Evolutionary conservation across 2,797 vertebrate species (phyloP).

Genomic region (Anguilla anguilla): DNA sequence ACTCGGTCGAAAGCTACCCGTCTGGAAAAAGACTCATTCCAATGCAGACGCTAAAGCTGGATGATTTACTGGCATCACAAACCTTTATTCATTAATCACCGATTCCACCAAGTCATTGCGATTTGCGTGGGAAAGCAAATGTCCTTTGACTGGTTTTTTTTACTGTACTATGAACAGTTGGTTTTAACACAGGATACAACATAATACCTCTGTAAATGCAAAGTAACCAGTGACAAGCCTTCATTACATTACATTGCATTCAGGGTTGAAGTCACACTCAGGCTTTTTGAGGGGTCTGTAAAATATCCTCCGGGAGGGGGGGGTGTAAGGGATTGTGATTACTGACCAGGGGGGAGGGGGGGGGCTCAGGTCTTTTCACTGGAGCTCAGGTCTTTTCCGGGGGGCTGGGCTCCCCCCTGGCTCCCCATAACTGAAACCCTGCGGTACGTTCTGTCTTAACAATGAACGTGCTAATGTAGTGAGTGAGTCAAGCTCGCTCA

Average conservation of each 20-base stretch:
- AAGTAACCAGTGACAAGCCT: conserved; percentile 64
- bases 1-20: not conserved
- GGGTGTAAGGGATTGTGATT: too few species aligned
- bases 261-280: too few species aligned
- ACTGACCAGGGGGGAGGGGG: too few species aligned
- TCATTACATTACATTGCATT: conserved; percentile 54
- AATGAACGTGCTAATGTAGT: too few species aligned
- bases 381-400: too few species aligned
- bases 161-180: not conserved
- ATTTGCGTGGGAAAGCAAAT: not conserved
- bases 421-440: too few species aligned
- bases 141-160: not conserved
- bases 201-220: not conserved
- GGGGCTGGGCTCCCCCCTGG: too few species aligned
- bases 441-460: too few species aligned
- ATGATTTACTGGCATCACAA: not conserved
- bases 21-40: not conserved
- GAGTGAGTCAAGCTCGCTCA: too few species aligned
- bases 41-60: not conserved
- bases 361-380: too few species aligned
- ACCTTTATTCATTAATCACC: not conserved
- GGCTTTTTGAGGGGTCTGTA: too few species aligned
- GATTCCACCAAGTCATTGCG: not conserved
- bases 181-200: not conserved
- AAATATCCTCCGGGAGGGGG: too few species aligned